phyloP scores from a whole-genome alignment of 1,140 invertebrate genomes.

The Branchinecta lynchi region DNA sequence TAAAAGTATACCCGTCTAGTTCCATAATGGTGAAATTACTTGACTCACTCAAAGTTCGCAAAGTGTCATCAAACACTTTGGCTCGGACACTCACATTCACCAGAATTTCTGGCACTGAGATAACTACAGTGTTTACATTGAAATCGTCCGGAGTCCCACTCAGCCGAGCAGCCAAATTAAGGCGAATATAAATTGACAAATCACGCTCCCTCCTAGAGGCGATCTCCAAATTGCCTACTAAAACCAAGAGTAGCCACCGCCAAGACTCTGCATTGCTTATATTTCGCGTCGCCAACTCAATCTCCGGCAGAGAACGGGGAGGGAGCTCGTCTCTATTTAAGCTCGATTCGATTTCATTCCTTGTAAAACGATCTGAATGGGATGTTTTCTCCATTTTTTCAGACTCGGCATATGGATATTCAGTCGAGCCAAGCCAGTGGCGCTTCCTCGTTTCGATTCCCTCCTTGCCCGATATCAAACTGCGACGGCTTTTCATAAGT shows the following conservation, averaged over 20 bases:
- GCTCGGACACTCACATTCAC: neutral
- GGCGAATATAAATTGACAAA: slow-evolving; percentile 30
- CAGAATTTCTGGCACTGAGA: neutral
- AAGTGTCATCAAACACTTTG: neutral
- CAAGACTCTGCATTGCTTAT: neutral
- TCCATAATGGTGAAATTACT: neutral
- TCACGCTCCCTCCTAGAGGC: slow-evolving; percentile 28
- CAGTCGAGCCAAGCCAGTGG: no score
- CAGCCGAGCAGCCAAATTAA: slow-evolving; percentile 30
- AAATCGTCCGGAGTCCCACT: slow-evolving; percentile 18
- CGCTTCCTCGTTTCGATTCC: no score
- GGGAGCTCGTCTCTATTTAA: no score
- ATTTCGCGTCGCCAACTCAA: no score
- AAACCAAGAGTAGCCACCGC: slow-evolving; percentile 23
- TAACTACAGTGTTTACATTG: neutral
- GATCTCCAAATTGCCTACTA: slow-evolving; percentile 29
- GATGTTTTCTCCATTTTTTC: no score
- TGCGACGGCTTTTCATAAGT: no score
- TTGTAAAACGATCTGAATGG: no score
- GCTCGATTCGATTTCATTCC: no score
- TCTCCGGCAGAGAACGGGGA: no score
- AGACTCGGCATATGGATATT: no score
- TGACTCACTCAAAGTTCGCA: neutral
- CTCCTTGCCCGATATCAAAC: no score
- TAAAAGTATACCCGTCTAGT: neutral